A percentile compares a stretch with the other conserved stretches of the same genome.
These are phyloP conservation scores for Chydorus sphaericus DNA, from an alignment of 2,888 invertebrate species.

Conservation along the genomic window DNA sequence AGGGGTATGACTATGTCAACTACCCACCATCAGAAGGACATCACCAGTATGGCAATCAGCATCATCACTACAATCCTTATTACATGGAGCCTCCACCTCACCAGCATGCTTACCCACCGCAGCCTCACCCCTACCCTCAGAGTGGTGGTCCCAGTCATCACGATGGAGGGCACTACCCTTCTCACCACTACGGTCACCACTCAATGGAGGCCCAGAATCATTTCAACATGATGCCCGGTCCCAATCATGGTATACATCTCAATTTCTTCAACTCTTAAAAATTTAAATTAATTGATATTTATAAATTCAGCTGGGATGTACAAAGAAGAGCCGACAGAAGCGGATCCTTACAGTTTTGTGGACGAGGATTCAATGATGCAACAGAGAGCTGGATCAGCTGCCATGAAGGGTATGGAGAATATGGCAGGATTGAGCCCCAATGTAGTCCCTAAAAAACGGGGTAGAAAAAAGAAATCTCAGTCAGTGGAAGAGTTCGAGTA, in stretches of 20 bases:
- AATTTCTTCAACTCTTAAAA: too few species aligned
- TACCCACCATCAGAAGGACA: conserved; percentile 9
- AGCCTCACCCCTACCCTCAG: background rate
- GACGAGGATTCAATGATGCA: conserved; percentile 24
- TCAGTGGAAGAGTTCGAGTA: background rate
- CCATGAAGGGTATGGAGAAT: too few species aligned
- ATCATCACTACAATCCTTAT: background rate
- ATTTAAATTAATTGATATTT: too few species aligned
- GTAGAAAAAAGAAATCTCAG: conserved; percentile 62
- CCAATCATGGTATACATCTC: background rate
- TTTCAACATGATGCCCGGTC: conserved; percentile 1
- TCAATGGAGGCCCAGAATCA: too few species aligned
- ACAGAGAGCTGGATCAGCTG: background rate
- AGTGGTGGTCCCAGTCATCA: background rate
- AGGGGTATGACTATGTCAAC: conserved; percentile 9
- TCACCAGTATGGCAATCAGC: background rate
- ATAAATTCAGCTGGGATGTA: background rate
- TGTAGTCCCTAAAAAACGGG: conserved; percentile 48
- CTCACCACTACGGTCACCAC: background rate
- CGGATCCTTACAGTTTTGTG: conserved; percentile 76
- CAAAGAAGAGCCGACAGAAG: conserved; percentile 38
- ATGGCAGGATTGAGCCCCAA: background rate
- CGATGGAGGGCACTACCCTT: background rate
- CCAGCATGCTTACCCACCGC: background rate
- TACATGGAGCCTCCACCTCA: background rate